Percentiles rank a stretch among this genome's conserved stretches.
Evolutionary conservation across 92 coral and sea anemone species (phyloP).

Genomic region (Phenganax stokvisi): DNA sequence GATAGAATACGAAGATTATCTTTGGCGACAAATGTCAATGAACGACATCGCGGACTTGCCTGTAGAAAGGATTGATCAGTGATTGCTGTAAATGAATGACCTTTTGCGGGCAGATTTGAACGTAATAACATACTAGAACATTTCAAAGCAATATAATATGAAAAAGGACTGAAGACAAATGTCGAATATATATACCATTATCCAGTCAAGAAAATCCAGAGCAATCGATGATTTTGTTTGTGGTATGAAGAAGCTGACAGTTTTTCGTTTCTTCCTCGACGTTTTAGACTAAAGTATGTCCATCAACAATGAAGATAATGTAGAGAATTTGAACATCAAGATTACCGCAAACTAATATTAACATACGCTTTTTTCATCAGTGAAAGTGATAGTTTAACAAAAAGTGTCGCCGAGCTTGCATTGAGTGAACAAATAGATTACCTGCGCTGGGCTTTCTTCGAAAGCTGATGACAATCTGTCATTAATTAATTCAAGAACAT

Average conservation of each 20-base stretch:
- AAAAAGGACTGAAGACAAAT: background rate
- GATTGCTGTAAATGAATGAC: background rate
- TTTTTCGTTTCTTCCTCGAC: conserved; percentile 1
- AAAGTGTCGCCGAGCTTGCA: background rate
- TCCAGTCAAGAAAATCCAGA: conserved; percentile 74
- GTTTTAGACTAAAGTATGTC: background rate
- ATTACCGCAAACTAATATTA: no score
- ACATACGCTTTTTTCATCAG: background rate
- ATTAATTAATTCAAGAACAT: conserved; percentile 62
- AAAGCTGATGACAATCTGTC: conserved; percentile 49
- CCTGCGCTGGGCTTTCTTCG: conserved; percentile 32
- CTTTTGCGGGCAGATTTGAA: background rate
- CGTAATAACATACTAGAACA: background rate
- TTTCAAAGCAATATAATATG: background rate
- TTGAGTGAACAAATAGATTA: conserved; percentile 12
- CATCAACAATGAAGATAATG: background rate
- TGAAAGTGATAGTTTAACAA: background rate
- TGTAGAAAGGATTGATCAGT: background rate
- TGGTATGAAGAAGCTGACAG: conserved; percentile 26
- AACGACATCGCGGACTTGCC: conserved; percentile 36
- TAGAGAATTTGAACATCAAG: no score
- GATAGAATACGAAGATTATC: conserved; percentile 22
- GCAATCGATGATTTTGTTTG: conserved; percentile 45
- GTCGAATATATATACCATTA: conserved; percentile 57
- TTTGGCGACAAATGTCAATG: conserved; percentile 17